A percentile compares a stretch with the other conserved stretches of the same genome.
phyloP scores from a whole-genome alignment of 1,140 invertebrate genomes.

The Battus philenor region DNA sequence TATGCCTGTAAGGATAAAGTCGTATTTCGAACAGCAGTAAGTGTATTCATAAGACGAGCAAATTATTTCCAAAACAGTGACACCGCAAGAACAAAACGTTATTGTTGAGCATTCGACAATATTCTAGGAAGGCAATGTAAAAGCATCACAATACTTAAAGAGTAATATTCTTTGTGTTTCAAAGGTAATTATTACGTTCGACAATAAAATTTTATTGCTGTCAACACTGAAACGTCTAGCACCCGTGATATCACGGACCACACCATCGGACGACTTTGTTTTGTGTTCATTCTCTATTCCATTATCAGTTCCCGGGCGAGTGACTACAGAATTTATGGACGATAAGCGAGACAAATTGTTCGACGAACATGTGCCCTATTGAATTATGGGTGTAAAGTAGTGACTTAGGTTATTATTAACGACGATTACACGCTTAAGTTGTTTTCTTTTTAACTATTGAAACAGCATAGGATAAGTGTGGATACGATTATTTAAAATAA shows the following conservation, averaged over 20 bases:
- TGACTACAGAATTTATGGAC: slow-evolving; percentile 1
- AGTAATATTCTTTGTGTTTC: slow-evolving; percentile 3
- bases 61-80: slow-evolving; percentile 45
- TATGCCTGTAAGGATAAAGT: slow-evolving; percentile 9
- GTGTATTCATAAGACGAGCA: slow-evolving; percentile 24
- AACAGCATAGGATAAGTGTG: too few relatives aligned
- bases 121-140: slow-evolving; percentile 40
- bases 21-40: slow-evolving; percentile 3
- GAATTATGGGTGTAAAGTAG: too few relatives aligned
- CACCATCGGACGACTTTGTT: neutral
- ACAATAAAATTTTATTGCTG: slow-evolving; percentile 14
- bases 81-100: slow-evolving; percentile 40
- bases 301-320: neutral
- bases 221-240: slow-evolving; percentile 12
- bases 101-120: slow-evolving; percentile 23
- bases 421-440: too few relatives aligned
- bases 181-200: slow-evolving; percentile 8
- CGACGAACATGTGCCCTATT: slow-evolving; percentile 3
- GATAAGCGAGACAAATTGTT: slow-evolving; percentile 13
- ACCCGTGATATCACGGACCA: slow-evolving; percentile 10
- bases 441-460: too few relatives aligned
- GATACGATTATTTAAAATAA: too few relatives aligned
- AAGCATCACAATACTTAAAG: slow-evolving; percentile 21
- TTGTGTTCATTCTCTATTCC: slow-evolving; percentile 8
- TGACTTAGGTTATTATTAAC: too few relatives aligned